Evolutionary conservation across 2,113 vertebrate genomes (phyloP), one percentile per base, ranked within the genome.

Genomic region (Myiozetetes cayanensis): DNA sequence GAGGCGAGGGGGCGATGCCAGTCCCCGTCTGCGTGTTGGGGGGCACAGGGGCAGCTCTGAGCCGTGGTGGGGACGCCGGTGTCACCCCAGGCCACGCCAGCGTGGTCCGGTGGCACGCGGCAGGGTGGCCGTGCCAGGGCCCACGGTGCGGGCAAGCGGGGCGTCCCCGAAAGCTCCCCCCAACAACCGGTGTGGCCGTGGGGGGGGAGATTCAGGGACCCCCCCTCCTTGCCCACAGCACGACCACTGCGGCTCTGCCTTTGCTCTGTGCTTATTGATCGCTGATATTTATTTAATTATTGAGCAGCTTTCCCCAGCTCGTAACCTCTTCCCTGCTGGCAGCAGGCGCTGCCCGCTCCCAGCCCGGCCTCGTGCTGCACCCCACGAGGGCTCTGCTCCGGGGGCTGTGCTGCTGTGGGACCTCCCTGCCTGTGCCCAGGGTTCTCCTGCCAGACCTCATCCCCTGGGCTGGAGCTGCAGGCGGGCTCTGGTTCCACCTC

Each of bases 231-330:
- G 50, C 66, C 82, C 43, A 11, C 63, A 43, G 73, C 68, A 20
- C 15, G 9, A 59, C 85, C 21, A 68, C 88, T 84, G 93, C 50
- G 14, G 85, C 89, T 85, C 74, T 91, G 81, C 81, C 81, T 95
- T 90, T 94, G 93, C 89, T 77, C 88, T 50, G 91, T 70, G 91
- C 63, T 74, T 95, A 96, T 96, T 20, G 94, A 96, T 94, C 73
- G 50, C 87, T 81, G 93, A 86, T 96, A 92, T 94, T 92, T 94
- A 91, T 95, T 96, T 95, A 92, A 96, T 95, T 94, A 89, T 89
- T 61, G 93, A 95, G 76, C 87, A 73, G 72, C 88, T 87, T 37
- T 65, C 78, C 44, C 43, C 4, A 0, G 55, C 74, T 79, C 3
- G 22, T 61, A 92, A 88, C 91, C 89, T 94, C 80, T 61, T 96